Evolutionary conservation across 2,888 invertebrate genomes (phyloP), one percentile per base, ranked within the genome.

Genomic region (Leucophenga maculata): DNA sequence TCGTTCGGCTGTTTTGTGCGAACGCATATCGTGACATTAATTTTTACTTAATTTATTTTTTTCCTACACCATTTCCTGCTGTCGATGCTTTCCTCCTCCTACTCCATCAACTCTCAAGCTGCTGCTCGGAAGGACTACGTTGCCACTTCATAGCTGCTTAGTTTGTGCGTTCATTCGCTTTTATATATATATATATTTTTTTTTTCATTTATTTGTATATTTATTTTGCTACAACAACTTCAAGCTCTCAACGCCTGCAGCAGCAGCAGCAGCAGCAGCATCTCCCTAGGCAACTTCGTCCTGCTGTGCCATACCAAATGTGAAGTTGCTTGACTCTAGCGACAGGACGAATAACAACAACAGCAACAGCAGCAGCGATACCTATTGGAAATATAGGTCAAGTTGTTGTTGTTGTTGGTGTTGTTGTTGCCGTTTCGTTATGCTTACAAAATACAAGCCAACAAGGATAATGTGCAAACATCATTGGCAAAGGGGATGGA

Each of bases 41-140:
- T 82, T 85, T 82, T 78, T 82, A 83, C 80, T 82, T 85, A 82
- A 85, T 83, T 85, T 83, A 83, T 83, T 82, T 84, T 18, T 83
- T 77, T 77, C 76, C 74, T 64, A 79, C 79, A 74, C 77, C 75
- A 74, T 79, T 78, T 79, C 70, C 70, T 75, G 32, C 67, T 69
- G 75, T 68, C 31, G 57, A 22, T 62, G 46, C 60, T 60, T 60
- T 26, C 13, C 22, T 46, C 50, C 13, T 50, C 16, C 44, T 39
- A 14, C 32, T 39, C n/a, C n/a, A n/a, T n/a, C n/a, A 22, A 32
- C 31, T 31, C 39, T 16, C 44, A 60, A 32, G 44, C 46, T 44
- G 31, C 44, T 54, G 26, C 55, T 65, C 44, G n/a, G 39, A 48
- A 68, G 65, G 68, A 60, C 65, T 70, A 68, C 64, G 14, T 13